phyloP scores from a whole-genome alignment of 2,113 vertebrate genomes.

The Oceanites oceanicus region DNA sequence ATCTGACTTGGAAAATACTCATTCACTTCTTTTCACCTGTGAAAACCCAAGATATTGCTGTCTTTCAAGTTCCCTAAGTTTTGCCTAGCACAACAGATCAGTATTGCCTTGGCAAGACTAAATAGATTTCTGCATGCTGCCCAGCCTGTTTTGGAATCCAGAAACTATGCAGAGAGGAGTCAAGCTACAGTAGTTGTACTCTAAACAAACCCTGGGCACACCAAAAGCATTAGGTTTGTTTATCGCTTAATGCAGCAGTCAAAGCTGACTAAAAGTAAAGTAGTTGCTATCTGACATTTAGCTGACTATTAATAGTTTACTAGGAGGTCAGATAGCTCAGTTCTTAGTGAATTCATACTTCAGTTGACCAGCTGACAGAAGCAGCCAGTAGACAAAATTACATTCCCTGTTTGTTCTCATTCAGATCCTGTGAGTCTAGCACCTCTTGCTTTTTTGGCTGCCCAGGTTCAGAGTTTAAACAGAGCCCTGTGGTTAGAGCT shows the following conservation, averaged over 20 bases:
- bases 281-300: neutral
- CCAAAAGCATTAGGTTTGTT: neutral
- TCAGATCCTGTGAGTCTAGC: neutral
- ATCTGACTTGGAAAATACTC: neutral
- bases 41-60: neutral
- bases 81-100: neutral
- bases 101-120: neutral
- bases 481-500: neutral
- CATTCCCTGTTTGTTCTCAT: neutral
- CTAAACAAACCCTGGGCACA: neutral
- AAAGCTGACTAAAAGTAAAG: neutral
- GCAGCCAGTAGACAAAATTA: neutral
- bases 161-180: neutral
- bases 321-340: neutral
- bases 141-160: neutral
- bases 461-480: neutral
- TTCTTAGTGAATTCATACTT: neutral
- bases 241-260: neutral
- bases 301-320: neutral
- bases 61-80: neutral
- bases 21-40: neutral
- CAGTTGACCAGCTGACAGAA: neutral
- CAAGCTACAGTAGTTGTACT: neutral
- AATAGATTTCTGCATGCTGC: neutral
- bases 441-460: neutral